Evolutionary conservation across 2,797 vertebrate genomes (phyloP).

Genomic region (Ispidina lecontei): DNA sequence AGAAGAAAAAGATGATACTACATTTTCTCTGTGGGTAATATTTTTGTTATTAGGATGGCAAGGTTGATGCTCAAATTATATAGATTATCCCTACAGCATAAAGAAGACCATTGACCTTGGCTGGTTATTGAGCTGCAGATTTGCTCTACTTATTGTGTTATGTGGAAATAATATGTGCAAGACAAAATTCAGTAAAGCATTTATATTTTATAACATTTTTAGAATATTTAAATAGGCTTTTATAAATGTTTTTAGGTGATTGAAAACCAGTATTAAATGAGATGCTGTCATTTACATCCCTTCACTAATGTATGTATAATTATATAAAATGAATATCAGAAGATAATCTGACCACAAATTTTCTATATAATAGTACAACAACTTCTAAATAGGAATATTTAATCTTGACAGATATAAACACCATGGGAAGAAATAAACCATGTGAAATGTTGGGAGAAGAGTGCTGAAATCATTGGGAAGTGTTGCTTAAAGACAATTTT

Average conservation of each 20-base stretch:
- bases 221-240: neutral
- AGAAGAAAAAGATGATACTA: neutral
- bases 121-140: neutral
- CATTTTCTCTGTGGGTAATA: neutral
- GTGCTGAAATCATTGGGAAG: neutral
- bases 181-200: neutral
- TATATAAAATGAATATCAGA: neutral
- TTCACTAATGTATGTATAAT: rapidly evolving
- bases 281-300: neutral
- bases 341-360: neutral
- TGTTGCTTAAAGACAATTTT: neutral
- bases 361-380: neutral
- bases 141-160: neutral
- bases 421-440: neutral
- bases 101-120: neutral
- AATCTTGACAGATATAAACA: neutral
- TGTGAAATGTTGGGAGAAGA: neutral
- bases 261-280: neutral
- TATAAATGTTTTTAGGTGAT: neutral
- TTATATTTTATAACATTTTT: neutral
- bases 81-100: neutral
- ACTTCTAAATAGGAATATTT: neutral
- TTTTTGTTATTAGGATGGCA: neutral
- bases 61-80: neutral
- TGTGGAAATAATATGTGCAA: neutral